A percentile compares a stretch with the other conserved stretches of the same genome.
These are phyloP conservation scores for Galbula dea DNA, from an alignment of 2,113 vertebrate genomes.

Conservation along the genomic window DNA sequence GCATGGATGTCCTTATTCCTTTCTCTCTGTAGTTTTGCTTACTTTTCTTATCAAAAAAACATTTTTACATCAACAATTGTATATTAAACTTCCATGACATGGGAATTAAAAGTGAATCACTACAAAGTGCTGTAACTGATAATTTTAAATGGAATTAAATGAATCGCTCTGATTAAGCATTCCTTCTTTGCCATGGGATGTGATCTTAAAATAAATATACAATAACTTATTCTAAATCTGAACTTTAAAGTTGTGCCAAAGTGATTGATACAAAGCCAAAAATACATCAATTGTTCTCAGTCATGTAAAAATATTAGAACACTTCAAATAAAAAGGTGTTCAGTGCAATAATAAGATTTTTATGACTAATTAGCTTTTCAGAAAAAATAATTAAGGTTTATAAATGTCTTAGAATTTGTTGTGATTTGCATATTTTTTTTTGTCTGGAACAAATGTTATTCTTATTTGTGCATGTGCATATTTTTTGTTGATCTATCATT, in stretches of 20 bases:
- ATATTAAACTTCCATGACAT: not conserved
- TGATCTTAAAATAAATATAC: not conserved
- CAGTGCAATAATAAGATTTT: not conserved
- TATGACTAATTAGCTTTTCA: not conserved
- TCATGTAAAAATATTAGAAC: not conserved
- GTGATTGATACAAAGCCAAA: not conserved
- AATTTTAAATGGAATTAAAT: constrained; percentile 26
- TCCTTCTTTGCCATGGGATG: not conserved
- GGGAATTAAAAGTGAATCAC: constrained; percentile 21
- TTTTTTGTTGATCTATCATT: not conserved
- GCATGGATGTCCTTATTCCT: not conserved
- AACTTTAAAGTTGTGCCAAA: not conserved
- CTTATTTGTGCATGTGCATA: not conserved
- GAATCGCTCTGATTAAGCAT: not conserved
- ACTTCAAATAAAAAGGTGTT: not conserved
- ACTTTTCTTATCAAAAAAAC: not conserved
- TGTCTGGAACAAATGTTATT: not conserved
- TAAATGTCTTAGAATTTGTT: not conserved
- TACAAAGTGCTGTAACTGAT: not conserved
- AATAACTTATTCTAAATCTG: not conserved
- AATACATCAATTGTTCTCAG: not conserved
- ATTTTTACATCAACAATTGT: not conserved
- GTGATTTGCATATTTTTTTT: accelerated
- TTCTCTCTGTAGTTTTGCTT: not conserved
- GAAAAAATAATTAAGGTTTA: not conserved